Base-by-base conservation (phyloP, 2,113 vertebrate genomes). In the Psephotus haematonotus region DNA sequence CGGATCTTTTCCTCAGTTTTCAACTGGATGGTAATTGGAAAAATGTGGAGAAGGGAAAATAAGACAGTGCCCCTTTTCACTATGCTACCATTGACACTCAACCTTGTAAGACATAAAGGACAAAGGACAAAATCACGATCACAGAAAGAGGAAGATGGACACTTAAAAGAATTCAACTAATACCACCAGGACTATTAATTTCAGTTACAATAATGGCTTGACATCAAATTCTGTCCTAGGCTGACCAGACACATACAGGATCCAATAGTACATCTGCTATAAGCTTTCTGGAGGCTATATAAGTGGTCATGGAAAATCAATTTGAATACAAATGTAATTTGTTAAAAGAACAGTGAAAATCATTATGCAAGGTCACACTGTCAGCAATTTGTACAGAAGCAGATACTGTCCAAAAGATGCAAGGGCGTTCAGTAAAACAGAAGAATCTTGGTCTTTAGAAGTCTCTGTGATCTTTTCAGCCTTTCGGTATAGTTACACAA, bases 301-400 rank as follows among this genome's bases (percentile, higher is more conserved):
- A 6, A 94, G 52, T 74, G 91, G 83, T 92, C 85, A 72, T 59
- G 50, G 87, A 69, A 94, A 96, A 97, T 85, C 88, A 92, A 95
- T 94, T 69, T 95, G 78, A 90, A 94, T 92, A 86, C 88, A 97
- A 97, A 95, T 85, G 75, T 95, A 95, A 92, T 95, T 85, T 97
- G 91, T 90, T 95, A 92, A 92, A 90, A 78, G 80, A 88, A 86
- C 95, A 91, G 77, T 84, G 92, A 80, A 97, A 97, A 95, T 86
- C 96, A 81, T 90, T 65, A 96, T 86, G 55, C 87, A 65, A 86
- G 92, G 70, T 96, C 77, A 96, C 65, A 88, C 75, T 93, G 72
- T 95, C 63, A 96, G 71, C 83, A 90, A 23, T 75, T 79, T 78
- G 71, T 76, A 85, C 31, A 79, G 46, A 90, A 88, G 49, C 46